phyloP scores from a whole-genome alignment of 2,888 invertebrate species.

The Hybos culiciformis region DNA sequence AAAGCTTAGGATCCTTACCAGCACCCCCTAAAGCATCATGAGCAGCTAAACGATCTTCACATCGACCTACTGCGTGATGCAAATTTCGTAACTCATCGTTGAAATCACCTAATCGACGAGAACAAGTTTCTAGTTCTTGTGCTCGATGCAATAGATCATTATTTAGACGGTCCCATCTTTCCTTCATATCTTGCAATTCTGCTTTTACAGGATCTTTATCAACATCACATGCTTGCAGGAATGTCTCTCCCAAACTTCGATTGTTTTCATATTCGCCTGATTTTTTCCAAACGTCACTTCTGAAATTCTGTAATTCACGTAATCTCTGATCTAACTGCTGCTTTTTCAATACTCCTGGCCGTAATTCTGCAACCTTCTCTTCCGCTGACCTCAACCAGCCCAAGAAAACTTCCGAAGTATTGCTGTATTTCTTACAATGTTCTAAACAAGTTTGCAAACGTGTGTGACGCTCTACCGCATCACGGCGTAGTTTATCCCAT shows the following conservation, averaged over 20 bases:
- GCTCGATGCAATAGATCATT: constrained; percentile 45
- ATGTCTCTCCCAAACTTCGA: constrained; percentile 71
- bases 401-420: constrained; percentile 69
- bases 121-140: constrained; percentile 55
- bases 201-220: constrained; percentile 81
- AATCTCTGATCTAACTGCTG: constrained; percentile 78
- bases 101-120: constrained; percentile 69
- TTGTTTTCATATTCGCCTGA: constrained; percentile 88
- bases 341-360: constrained; percentile 68
- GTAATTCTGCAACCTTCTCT: constrained; percentile 63
- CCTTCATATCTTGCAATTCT: constrained; percentile 66
- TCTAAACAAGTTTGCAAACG: constrained; percentile 82
- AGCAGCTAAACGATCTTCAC: constrained; percentile 68
- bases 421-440: constrained; percentile 80
- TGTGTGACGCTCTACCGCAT: constrained; percentile 74
- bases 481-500: constrained; percentile 84
- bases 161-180: constrained; percentile 83
- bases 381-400: constrained; percentile 83
- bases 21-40: constrained; percentile 56
- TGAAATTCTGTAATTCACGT: constrained; percentile 72
- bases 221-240: constrained; percentile 75
- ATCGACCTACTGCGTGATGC: constrained; percentile 71
- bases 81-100: constrained; percentile 71
- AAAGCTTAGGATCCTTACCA: constrained; percentile 66
- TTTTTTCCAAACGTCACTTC: constrained; percentile 85